Conservation (phyloP, 1,140 invertebrate genomes). For the Cotesia vestalis region DNA sequence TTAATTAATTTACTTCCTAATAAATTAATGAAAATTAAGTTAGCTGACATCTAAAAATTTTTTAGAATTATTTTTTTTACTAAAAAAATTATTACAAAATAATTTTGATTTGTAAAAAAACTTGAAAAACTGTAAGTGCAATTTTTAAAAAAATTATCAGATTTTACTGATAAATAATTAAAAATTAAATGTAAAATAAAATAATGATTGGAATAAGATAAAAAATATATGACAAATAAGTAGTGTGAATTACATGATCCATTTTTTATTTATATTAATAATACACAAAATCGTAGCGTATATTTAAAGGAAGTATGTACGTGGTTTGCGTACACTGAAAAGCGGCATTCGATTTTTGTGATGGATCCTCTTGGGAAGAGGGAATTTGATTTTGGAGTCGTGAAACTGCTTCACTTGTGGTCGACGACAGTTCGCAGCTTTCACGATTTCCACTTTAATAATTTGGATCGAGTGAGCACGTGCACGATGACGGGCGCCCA, state of each 20-base stretch:
- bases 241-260: slow-evolving; percentile 42
- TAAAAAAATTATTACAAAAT: no score
- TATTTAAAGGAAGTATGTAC: slow-evolving; percentile 89
- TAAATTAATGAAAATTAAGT: not conserved
- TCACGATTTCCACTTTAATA: slow-evolving; percentile 94
- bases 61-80: no score
- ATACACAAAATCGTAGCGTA: slow-evolving; percentile 36
- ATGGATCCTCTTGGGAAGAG: slow-evolving; percentile 92
- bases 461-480: slow-evolving; percentile 98
- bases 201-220: not conserved
- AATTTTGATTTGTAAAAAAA: no score
- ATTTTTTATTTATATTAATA: slow-evolving; percentile 27
- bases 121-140: no score
- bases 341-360: slow-evolving; percentile 80
- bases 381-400: slow-evolving; percentile 95
- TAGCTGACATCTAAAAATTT: no score
- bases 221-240: slow-evolving; percentile 33
- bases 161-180: no score
- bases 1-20: not conserved
- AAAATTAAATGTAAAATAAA: no score
- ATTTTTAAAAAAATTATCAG: no score
- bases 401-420: slow-evolving; percentile 98
- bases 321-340: slow-evolving; percentile 90
- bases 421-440: slow-evolving; percentile 87
- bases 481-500: slow-evolving; percentile 98